Base-by-base conservation (phyloP, 2,888 invertebrate species). In the Marasmarcha lunaedactyla region DNA sequence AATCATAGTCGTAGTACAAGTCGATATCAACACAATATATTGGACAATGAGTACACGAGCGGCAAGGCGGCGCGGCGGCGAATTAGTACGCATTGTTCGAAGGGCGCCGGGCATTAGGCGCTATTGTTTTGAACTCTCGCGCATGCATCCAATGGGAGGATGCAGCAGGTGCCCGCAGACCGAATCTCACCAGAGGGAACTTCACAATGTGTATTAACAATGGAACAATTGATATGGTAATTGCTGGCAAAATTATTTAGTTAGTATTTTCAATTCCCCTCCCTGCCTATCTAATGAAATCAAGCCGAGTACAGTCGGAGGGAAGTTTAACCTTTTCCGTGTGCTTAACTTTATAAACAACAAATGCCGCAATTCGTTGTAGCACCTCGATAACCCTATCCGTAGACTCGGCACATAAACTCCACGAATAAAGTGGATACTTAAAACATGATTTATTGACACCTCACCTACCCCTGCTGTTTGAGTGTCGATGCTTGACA, bases 81-180 rank as follows among this genome's bases (percentile, higher is more conserved):
- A 12, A 40, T 40, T 40, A 40, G 36, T 9, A 15, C 13, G 13
- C 40, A 40, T 40, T 40, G 40, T 40, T 33, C 15, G 34, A n/a
- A 13, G 40, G 30, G 30, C 30, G 30, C 30, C 30, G 30, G 30
- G 26, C 40, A 40, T 40, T 36, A 36, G 36, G 36, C 30, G 20
- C 36, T 26, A 40, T 40, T 40, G 40, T 40, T 36, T 40, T 25
- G 30, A 30, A 25, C 39, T 33, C 27, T 9, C 15, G 14, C 39
- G 39, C 39, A 35, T n/a, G n/a, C 30, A 20, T 20, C 30, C 6
- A 30, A 11, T 11, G 30, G 11, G 30, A 9, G 30, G 30, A 30
- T 9, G 11, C 6, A 30, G 11, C 30, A 30, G 30, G 30, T 30
- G 30, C 30, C n/a, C 10, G 10, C 11, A n/a, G 30, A 11, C 20